Evolutionary conservation across 2,113 vertebrate species (phyloP).

Genomic region (Myotis brandtii): DNA sequence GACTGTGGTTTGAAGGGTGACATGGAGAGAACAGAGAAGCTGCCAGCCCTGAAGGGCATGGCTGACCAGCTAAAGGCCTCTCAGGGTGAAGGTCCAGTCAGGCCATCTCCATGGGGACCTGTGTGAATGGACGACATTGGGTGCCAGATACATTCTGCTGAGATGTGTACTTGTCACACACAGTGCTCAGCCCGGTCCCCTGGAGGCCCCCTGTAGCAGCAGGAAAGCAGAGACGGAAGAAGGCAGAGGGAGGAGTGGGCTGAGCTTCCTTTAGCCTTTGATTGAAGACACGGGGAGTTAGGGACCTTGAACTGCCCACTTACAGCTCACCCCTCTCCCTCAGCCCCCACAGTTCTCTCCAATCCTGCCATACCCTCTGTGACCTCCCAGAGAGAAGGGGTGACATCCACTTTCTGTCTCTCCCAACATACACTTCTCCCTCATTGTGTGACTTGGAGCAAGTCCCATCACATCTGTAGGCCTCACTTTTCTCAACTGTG

Average conservation of each 20-base stretch:
- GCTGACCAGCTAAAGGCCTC: background rate
- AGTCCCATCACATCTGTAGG: background rate
- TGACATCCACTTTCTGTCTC: background rate
- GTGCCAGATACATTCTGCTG: background rate
- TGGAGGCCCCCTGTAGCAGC: background rate
- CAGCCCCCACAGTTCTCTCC: background rate
- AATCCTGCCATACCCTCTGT: background rate
- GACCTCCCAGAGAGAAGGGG: background rate
- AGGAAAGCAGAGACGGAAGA: background rate
- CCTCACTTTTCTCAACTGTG: background rate
- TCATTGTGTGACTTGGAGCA: background rate
- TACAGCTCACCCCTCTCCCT: background rate
- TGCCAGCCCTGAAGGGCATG: background rate
- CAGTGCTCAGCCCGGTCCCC: background rate
- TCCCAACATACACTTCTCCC: background rate
- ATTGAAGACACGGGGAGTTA: background rate
- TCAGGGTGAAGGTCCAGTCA: background rate
- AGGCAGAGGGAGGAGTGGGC: background rate
- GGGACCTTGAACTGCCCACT: background rate
- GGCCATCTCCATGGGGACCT: background rate
- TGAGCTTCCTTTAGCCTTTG: background rate
- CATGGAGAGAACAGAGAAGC: background rate
- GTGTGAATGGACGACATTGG: background rate
- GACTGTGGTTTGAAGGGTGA: background rate
- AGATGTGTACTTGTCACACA: background rate